Evolutionary conservation across 2,797 vertebrate species (phyloP), one percentile per base, ranked within the genome.

Genomic region (Microchirus variegatus): DNA sequence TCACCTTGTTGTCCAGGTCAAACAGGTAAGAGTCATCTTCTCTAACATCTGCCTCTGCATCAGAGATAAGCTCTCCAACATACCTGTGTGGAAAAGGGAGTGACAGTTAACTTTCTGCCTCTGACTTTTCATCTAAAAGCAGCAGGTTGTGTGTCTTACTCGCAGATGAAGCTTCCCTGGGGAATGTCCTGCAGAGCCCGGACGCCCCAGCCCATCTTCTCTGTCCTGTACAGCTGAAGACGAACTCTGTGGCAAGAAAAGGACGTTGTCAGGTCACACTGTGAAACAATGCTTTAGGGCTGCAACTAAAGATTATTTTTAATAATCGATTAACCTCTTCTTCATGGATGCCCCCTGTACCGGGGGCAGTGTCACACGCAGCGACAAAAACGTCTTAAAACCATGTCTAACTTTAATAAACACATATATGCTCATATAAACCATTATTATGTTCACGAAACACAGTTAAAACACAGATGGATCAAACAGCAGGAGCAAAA

Each of bases 141-240:
- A 43, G 40, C 3, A 3, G 8, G 4, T 13, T 4, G 5, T 5
- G 0, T 41, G 9, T 75, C 91, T 72, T 81, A 97, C 95, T 97
- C 96, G 94, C 96, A 97, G 88, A 97, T 96, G 89, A 96, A 97
- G 70, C 95, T 95, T 10, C 95, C 96, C 61, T 96, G 96, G 10
- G 95, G 96, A 59, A 97, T 97, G 53, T 95, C 94, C 81, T 97
- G 96, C 75, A 97, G 87, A 0, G 96, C 95, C 14, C 96, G 83
- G 46, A 97, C 96, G 0, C 96, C 96, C 96, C 96, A 97, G 19
- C 96, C 96, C 96, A 96, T 97, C 85, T 97, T 97, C 82, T 95
- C 95, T 0, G 96, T 97, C 19, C 96, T 93, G 83, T 97, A 97
- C 18, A 97, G 93, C 93, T 97, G 96, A 35, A 97, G 90, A 52